phyloP scores from a whole-genome alignment of 2,797 vertebrate species.

The Schizothorax lantsangensis region DNA sequence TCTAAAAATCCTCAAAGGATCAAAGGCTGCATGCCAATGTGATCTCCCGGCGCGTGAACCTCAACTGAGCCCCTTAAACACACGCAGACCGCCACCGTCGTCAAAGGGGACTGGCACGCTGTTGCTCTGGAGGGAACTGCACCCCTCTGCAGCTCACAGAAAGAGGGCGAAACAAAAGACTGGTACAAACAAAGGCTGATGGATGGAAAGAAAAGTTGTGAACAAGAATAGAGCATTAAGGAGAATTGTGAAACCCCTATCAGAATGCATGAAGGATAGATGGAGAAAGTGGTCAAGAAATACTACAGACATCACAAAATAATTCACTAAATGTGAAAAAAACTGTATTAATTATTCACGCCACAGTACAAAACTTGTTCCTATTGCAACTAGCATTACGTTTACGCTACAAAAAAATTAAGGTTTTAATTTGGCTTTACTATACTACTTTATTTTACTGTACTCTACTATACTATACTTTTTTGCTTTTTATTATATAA shows the following conservation, averaged over 20 bases:
- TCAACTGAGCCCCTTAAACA: conserved; percentile 41
- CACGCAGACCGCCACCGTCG: conserved; percentile 44
- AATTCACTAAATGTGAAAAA: not conserved
- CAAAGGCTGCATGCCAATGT: conserved; percentile 58
- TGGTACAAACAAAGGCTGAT: not conserved
- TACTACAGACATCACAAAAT: not conserved
- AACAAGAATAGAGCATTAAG: not conserved
- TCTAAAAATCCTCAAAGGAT: conserved; percentile 54
- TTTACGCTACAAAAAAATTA: not conserved
- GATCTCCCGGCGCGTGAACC: conserved; percentile 41
- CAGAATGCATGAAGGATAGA: not conserved
- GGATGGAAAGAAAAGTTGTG: not conserved
- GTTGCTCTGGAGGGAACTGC: conserved; percentile 56
- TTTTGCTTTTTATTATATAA: too few relatives aligned
- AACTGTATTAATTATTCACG: too few relatives aligned
- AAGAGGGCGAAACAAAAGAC: conserved; percentile 30
- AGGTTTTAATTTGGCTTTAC: not conserved
- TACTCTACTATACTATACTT: too few relatives aligned
- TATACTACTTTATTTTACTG: too few relatives aligned
- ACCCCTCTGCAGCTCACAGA: conserved; percentile 38
- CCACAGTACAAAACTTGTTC: not conserved
- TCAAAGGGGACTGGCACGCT: conserved; percentile 47
- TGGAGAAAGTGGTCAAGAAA: conserved; percentile 13
- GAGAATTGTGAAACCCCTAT: not conserved
- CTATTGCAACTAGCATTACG: too few relatives aligned